Evolutionary conservation across 2,888 invertebrate genomes (phyloP), one percentile per base, ranked within the genome.

Genomic region (Temnothorax ravouxi): DNA sequence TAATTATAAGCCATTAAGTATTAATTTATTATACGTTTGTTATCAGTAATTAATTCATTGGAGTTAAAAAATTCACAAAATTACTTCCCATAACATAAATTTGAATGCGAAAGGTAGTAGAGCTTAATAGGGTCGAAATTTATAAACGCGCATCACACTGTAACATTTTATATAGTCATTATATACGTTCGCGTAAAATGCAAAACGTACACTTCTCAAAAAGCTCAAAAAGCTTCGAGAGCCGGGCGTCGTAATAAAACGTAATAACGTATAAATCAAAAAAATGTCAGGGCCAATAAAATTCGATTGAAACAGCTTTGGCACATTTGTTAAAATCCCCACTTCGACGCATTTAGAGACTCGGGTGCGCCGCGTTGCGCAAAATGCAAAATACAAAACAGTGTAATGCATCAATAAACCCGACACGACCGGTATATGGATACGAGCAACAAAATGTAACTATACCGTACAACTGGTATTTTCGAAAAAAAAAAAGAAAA

Each of bases 231-330:
- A 62, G 54, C 54, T 34, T 13, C 18, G 61, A 25, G 54, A n/a
- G 62, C 50, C n/a, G 9, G 25, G 34, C 41, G 11, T 41, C 13
- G 52, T 15, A 76, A 82, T 76, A 64, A 64, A 82, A 82, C 79
- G 77, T 77, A 77, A 81, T 62, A 64, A 77, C 62, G 79, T 54
- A 82, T 82, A 76, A 77, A 76, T 74, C 61, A 76, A 77, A 77
- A 76, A 21, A 38, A 47, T 38, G 59, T 38, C 18, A 15, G 47
- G 34, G 47, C 47, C 69, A 72, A 80, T 72, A 72, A 67, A 59
- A 80, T 72, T 71, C 59, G 71, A 80, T 80, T 47, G 71, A 59
- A 61, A 56, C 47, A 59, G 47, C 59, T 79, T 79, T 79, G 71
- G 34, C 25, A 50, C 72, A 80, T 80, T 72, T 72, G 79, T 80